A percentile compares a stretch with the other conserved stretches of the same genome.
phyloP scores from a whole-genome alignment of 2,113 vertebrate species.

The Psammodynastes pulverulentus region DNA sequence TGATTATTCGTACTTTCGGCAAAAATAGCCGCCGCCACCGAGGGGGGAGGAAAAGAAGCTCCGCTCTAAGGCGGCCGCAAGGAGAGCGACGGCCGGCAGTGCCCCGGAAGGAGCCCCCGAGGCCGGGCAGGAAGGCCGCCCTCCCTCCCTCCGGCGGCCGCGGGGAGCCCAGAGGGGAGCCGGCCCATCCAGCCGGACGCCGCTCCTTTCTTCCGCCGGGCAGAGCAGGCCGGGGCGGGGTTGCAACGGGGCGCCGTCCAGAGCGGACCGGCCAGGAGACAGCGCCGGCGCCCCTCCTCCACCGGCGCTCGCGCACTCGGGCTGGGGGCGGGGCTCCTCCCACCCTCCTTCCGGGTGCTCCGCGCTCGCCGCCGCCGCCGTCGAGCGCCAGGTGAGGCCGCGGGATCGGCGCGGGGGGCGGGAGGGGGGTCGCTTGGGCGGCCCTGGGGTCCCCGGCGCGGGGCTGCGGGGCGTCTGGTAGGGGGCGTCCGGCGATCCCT shows the following conservation, averaged over 20 bases:
- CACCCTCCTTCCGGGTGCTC: background rate
- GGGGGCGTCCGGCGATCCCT: background rate
- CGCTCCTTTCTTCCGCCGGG: no score
- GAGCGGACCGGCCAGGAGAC: fast-evolving
- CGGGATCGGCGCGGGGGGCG: background rate
- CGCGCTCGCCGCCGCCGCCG: background rate
- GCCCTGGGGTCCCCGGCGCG: background rate
- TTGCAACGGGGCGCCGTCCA: background rate
- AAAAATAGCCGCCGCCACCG: no score
- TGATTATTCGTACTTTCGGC: background rate
- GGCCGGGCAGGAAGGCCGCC: background rate
- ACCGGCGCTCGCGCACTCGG: background rate
- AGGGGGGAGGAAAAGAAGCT: background rate
- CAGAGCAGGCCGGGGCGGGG: background rate
- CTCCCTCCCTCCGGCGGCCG: background rate
- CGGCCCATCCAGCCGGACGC: no score
- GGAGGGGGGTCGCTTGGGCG: background rate
- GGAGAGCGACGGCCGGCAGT: background rate
- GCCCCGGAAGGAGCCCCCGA: background rate
- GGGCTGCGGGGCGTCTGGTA: no score
- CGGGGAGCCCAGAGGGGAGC: background rate
- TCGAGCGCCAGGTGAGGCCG: background rate
- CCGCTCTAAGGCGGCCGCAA: background rate
- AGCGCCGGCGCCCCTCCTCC: background rate
- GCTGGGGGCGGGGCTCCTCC: background rate